These are phyloP conservation scores for Cryptus armator DNA, from an alignment of 2,888 invertebrate genomes.

Conservation along the genomic window DNA sequence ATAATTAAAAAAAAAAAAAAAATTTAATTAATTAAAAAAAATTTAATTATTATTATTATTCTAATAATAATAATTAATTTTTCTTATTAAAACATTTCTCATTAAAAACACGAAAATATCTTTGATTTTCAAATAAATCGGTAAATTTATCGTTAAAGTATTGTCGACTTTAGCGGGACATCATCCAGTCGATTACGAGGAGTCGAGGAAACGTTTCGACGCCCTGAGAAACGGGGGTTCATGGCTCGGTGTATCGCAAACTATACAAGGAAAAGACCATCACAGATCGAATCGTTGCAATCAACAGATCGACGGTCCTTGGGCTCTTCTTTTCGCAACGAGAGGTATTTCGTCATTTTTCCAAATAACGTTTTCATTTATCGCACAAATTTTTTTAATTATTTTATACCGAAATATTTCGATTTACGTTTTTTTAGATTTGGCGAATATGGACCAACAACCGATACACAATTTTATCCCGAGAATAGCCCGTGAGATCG, in stretches of 20 bases:
- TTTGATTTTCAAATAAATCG: background rate
- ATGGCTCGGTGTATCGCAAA: slow-evolving; percentile 91
- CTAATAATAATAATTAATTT: too few species aligned
- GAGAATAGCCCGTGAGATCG: slow-evolving; percentile 81
- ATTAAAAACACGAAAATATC: too few species aligned
- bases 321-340: slow-evolving; percentile 69
- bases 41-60: too few species aligned
- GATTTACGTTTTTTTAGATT: slow-evolving; percentile 53
- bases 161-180: slow-evolving; percentile 4
- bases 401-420: background rate
- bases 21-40: too few species aligned
- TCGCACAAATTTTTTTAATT: background rate
- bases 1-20: too few species aligned
- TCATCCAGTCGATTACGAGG: slow-evolving; percentile 39
- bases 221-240: slow-evolving; percentile 86
- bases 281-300: slow-evolving; percentile 58
- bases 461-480: slow-evolving; percentile 79
- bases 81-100: too few species aligned
- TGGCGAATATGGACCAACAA: slow-evolving; percentile 72
- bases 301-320: slow-evolving; percentile 63
- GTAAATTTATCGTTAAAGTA: background rate
- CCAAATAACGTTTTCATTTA: background rate
- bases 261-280: slow-evolving; percentile 83
- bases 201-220: slow-evolving; percentile 51
- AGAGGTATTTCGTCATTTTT: slow-evolving; percentile 49